These are phyloP conservation scores for Adelognathus sp. DNA, from an alignment of 2,888 invertebrate species.

Conservation along the genomic window DNA sequence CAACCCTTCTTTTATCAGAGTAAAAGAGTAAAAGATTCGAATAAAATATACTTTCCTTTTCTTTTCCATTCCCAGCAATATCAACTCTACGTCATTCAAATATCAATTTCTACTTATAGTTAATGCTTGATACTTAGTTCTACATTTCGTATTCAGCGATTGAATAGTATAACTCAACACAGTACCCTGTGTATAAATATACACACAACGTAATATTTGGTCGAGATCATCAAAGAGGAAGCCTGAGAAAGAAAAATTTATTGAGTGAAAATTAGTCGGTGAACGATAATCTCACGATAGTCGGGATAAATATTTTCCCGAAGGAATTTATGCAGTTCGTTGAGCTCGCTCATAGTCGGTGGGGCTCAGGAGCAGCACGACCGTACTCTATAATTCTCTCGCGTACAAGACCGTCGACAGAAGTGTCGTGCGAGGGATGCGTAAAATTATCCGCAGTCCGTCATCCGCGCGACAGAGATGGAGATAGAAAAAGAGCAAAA, in stretches of 20 bases:
- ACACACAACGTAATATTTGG: not conserved
- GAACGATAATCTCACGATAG: not conserved
- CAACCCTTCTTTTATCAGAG: no score
- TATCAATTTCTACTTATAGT: no score
- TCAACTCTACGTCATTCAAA: no score
- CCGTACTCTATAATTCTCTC: constrained; percentile 45
- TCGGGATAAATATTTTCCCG: not conserved
- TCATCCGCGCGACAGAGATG: constrained; percentile 58
- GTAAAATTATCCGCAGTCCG: constrained; percentile 76
- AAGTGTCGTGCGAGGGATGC: constrained; percentile 59
- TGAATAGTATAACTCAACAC: no score
- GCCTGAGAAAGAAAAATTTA: not conserved
- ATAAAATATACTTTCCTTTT: no score
- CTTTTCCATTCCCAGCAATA: no score
- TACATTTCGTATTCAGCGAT: no score
- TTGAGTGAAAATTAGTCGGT: not conserved
- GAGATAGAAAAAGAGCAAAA: constrained; percentile 15
- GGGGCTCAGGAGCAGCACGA: not conserved
- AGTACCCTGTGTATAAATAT: no score
- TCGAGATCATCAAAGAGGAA: no score
- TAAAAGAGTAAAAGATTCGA: no score
- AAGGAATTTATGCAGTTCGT: not conserved
- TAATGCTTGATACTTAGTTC: no score
- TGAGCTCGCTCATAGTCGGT: not conserved
- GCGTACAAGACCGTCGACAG: constrained; percentile 66